These are phyloP conservation scores for Elaphurus davidianus DNA, from an alignment of 2,113 vertebrate genomes.

Conservation along the genomic window DNA sequence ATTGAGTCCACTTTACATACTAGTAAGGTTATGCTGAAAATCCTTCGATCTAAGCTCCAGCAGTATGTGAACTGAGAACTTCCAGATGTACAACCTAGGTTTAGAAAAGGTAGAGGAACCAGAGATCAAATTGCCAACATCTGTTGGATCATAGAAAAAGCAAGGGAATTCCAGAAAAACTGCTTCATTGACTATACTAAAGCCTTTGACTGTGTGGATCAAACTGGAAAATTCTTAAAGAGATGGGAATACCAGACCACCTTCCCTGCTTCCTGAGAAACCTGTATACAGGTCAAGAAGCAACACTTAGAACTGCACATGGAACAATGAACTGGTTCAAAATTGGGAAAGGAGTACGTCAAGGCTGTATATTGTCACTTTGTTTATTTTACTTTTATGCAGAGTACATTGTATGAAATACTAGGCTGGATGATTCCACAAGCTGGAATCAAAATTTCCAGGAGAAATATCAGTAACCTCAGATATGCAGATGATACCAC, in stretches of 20 bases:
- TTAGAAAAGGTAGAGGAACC: not conserved
- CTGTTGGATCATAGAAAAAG: not conserved
- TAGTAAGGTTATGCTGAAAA: not conserved
- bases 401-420: not conserved
- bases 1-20: not conserved
- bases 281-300: not conserved
- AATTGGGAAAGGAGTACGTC: not conserved
- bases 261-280: not conserved
- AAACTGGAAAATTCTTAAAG: not conserved
- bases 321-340: not conserved
- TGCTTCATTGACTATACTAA: not conserved
- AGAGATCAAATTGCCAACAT: not conserved
- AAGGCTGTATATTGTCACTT: not conserved
- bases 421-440: not conserved
- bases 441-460: not conserved
- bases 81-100: not conserved
- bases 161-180: not conserved
- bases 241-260: not conserved
- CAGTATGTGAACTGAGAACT: not conserved
- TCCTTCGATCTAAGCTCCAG: not conserved
- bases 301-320: not conserved
- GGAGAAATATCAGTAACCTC: not conserved
- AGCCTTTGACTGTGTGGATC: not conserved
- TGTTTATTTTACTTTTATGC: not conserved
- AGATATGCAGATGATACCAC: not conserved